These are phyloP conservation scores for Megaceryle maxima DNA, from an alignment of 2,113 vertebrate species.

Conservation along the genomic window DNA sequence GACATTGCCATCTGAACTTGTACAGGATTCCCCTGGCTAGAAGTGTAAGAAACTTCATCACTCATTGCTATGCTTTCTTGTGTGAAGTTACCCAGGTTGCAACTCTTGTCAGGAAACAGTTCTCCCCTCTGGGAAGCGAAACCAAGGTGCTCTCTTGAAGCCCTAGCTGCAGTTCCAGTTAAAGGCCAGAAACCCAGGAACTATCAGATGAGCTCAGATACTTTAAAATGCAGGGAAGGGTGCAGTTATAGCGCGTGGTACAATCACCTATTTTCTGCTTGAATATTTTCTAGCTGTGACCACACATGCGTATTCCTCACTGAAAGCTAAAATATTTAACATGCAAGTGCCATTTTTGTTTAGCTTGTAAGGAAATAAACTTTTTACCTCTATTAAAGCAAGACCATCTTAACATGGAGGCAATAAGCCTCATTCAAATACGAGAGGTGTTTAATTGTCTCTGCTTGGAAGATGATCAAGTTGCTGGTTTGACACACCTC, in stretches of 20 bases:
- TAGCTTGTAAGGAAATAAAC: background rate
- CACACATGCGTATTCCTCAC: background rate
- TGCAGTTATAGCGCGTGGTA: background rate
- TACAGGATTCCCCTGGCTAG: background rate
- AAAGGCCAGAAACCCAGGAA: background rate
- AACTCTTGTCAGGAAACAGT: background rate
- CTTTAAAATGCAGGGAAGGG: slow-evolving; percentile 12
- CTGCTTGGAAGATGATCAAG: background rate
- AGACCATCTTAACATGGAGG: background rate
- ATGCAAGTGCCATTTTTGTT: background rate
- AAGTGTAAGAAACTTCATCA: background rate
- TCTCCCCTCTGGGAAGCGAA: background rate
- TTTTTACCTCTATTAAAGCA: background rate
- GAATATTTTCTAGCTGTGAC: background rate
- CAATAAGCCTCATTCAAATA: background rate
- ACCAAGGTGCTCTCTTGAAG: background rate
- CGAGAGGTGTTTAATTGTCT: background rate
- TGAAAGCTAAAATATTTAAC: background rate
- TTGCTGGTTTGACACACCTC: background rate
- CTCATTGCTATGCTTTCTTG: background rate
- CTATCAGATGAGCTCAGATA: background rate
- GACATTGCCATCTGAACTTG: background rate
- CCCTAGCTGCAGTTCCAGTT: background rate
- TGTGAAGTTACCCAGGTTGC: background rate
- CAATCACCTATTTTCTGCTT: background rate